Evolutionary conservation across 2,888 invertebrate genomes (phyloP).

Genomic region (Microchrysa polita): DNA sequence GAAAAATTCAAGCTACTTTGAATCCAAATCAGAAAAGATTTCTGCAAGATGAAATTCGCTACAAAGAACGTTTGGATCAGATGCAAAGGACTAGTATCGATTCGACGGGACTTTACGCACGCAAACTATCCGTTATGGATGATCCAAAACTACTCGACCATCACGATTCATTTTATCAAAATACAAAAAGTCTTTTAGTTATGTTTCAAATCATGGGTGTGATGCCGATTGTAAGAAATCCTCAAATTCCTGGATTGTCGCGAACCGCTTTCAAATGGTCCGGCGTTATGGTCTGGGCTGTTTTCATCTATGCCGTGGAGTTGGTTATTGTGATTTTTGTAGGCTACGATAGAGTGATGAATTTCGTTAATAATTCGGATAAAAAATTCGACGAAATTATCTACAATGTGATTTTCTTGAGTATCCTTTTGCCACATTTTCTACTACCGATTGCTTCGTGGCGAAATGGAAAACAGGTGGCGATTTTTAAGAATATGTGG

Average conservation of each 20-base stretch:
- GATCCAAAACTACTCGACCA: constrained; percentile 71
- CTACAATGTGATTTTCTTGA: constrained; percentile 78
- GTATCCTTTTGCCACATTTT: constrained; percentile 77
- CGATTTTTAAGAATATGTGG: constrained; percentile 83
- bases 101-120: constrained; percentile 15
- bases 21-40: constrained; percentile 64
- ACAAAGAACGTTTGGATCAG: constrained; percentile 58
- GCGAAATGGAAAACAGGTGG: constrained; percentile 76
- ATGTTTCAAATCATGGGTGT: constrained; percentile 80
- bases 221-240: constrained; percentile 77
- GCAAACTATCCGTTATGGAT: constrained; percentile 49
- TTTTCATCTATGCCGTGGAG: constrained; percentile 71
- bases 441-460: constrained; percentile 75
- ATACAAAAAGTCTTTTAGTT: constrained; percentile 75
- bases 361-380: constrained; percentile 69
- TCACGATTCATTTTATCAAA: constrained; percentile 76
- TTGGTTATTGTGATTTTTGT: constrained; percentile 69
- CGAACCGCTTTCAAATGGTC: constrained; percentile 74
- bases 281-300: constrained; percentile 74
- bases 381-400: constrained; percentile 79
- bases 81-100: constrained; percentile 45
- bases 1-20: constrained; percentile 57
- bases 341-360: constrained; percentile 67
- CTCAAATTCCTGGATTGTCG: constrained; percentile 65
- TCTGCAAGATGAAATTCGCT: constrained; percentile 61